Evolutionary conservation across 2,888 invertebrate species (phyloP), one percentile per base, ranked within the genome.

Genomic region (Troides aeacus): DNA sequence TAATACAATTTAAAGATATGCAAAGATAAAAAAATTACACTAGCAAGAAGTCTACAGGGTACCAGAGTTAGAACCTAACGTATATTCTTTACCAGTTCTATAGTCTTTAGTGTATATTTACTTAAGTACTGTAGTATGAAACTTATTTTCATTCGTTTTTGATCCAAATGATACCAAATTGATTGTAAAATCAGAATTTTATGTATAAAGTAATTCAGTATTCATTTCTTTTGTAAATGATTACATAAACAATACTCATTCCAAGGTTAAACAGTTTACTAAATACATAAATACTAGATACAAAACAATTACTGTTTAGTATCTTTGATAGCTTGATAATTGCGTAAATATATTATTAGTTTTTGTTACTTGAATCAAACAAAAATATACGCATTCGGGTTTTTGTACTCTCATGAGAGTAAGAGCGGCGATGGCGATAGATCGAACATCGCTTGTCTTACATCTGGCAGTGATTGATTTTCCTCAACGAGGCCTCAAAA

Each of bases 401-500:
- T 69, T 59, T 65, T 62, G 61, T 21, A 36, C 69, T 62, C 65
- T 65, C 58, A 23, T 58, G 65, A 69, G 62, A 62, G 65, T 69
- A 64, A 69, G 57, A 39, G n/a, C 62, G 24, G 58, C 66, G 57
- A 69, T 65, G 57, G 62, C 46, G 30, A 50, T 65, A 69, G 65
- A 65, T 62, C 46, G 69, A 65, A 62, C 65, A 58, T 58, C 23
- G 62, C 65, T 65, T 62, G 65, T 65, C 62, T 65, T 69, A 68
- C 59, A 65, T 66, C 69, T 65, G 69, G 62, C 69, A 62, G 30
- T 69, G 69, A 69, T 69, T 69, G 69, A 69, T 69, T 69, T 69
- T 65, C 17, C 65, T 46, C 61, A 57, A 61, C 30, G 69, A 62
- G n/a, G 24, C 65, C 62, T 61, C 24, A 69, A 65, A 69, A 57